A percentile compares a stretch with the other conserved stretches of the same genome.
Evolutionary conservation across 1,140 invertebrate genomes (phyloP).

Genomic region (Bombus ignitus): DNA sequence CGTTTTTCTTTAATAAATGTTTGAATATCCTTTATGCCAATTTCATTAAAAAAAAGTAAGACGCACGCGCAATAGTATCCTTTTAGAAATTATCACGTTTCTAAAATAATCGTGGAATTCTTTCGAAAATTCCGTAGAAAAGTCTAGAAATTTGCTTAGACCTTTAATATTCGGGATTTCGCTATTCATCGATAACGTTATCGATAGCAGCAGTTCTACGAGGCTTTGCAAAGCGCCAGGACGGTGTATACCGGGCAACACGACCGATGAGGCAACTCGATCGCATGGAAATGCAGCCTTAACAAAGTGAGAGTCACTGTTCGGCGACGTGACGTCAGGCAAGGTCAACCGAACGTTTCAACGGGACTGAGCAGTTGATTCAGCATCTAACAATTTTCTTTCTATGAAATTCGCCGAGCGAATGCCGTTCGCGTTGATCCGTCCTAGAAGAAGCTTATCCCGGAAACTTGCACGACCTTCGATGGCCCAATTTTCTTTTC

Average conservation of each 20-base stretch:
- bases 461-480: neutral
- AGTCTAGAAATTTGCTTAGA: too few species aligned
- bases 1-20: neutral
- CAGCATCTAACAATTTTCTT: constrained; percentile 58
- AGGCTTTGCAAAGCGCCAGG: neutral
- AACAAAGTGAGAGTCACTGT: constrained; percentile 63
- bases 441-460: too few species aligned
- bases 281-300: constrained; percentile 46
- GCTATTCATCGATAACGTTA: neutral
- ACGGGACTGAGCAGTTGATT: constrained; percentile 60
- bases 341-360: constrained; percentile 63
- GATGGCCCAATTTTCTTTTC: neutral
- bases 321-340: constrained; percentile 59
- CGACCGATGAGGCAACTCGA: constrained; percentile 34
- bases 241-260: neutral
- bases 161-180: too few species aligned
- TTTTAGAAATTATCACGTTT: too few species aligned
- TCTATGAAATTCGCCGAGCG: constrained; percentile 32
- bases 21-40: too few species aligned
- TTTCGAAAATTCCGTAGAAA: too few species aligned
- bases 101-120: too few species aligned
- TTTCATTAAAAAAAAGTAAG: neutral
- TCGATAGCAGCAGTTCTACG: neutral
- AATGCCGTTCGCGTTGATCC: neutral
- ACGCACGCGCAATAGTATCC: too few species aligned